A percentile compares a stretch with the other conserved stretches of the same genome.
Evolutionary conservation across 92 coral and sea anemone genomes (phyloP).

Genomic region (Paragorgia papillata): DNA sequence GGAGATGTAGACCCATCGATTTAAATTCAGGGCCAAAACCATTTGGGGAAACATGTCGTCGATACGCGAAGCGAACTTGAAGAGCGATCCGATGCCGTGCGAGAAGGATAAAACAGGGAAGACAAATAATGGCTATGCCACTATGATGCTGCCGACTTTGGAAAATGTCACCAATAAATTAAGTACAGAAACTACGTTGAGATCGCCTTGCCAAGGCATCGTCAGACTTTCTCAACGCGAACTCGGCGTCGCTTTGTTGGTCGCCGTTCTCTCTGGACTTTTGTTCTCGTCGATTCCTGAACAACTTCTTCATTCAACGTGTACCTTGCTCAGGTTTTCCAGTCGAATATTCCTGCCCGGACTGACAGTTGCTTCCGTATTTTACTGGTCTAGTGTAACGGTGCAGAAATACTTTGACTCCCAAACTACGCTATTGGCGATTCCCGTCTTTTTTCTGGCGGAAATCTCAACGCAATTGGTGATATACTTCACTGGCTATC

Average conservation of each 20-base stretch:
- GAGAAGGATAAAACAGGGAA: constrained; percentile 82
- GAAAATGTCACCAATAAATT: constrained; percentile 59
- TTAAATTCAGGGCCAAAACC: constrained; percentile 9
- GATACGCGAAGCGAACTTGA: constrained; percentile 35
- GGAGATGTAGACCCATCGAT: not conserved
- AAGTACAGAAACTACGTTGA: constrained; percentile 58
- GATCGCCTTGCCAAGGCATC: constrained; percentile 81
- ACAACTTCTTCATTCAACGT: constrained; percentile 70
- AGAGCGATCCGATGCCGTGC: constrained; percentile 61
- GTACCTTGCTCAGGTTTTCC: constrained; percentile 72
- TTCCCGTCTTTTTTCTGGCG: constrained; percentile 90
- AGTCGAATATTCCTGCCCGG: constrained; percentile 78
- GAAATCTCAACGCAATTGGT: constrained; percentile 91
- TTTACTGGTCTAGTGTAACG: constrained; percentile 95
- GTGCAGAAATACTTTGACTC: constrained; percentile 94
- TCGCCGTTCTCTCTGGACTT: constrained; percentile 76
- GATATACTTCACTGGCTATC: constrained; percentile 86
- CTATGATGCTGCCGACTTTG: constrained; percentile 85
- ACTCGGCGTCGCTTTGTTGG: constrained; percentile 80
- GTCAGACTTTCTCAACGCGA: constrained; percentile 85
- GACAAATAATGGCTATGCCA: constrained; percentile 94
- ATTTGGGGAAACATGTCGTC: constrained; percentile 48
- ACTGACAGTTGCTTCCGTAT: constrained; percentile 84
- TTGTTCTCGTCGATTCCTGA: constrained; percentile 93
- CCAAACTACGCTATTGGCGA: constrained; percentile 78